Evolutionary conservation across 2,888 invertebrate species (phyloP), one percentile per base, ranked within the genome.

Genomic region (Orchesellides sinensis): DNA sequence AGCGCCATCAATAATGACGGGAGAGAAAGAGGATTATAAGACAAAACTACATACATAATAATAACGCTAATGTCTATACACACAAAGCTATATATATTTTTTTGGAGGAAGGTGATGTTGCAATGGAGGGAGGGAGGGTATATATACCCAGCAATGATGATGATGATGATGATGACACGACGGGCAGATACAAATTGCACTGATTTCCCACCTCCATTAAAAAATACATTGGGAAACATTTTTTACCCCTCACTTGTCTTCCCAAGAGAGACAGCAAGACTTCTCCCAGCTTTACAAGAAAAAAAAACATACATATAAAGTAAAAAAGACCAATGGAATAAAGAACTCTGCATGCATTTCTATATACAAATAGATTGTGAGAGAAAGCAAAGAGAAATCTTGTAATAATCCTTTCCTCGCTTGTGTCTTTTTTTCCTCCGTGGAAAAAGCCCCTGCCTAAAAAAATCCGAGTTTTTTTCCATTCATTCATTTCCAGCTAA

Each of bases 121-220:
- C 40, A 1, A 10, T 40, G 10, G n/a, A 32, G 10, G 40, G 10
- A 2, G 10, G 14, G 40, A 5, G n/a, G 10, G n/a, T 40, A 2
- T n/a, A 2, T 40, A 40, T 8, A 40, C 10, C 4, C 40, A 10
- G 40, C 40, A 40, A 35, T 8, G 40, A 14, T 14, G 47, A 27
- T 27, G 14, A 69, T 49, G 63, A 59, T 54, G 47, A 81, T 81
- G 81, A 81, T 81, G 81, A 74, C 74, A 69, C 65, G 23, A 61
- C 35, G 82, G 82, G 78, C 83, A 83, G 83, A 79, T 78, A 83
- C 83, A 83, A 83, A 83, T 83, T 83, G 83, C 83, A 78, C 83
- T 83, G 83, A 83, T 83, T 83, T 83, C 83, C 83, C 83, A 83
- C 83, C 83, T 83, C 83, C 83, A 83, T 82, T 82, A 82, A 82